phyloP scores from a whole-genome alignment of 2,797 vertebrate species.

The Dendrocincla fuliginosa region DNA sequence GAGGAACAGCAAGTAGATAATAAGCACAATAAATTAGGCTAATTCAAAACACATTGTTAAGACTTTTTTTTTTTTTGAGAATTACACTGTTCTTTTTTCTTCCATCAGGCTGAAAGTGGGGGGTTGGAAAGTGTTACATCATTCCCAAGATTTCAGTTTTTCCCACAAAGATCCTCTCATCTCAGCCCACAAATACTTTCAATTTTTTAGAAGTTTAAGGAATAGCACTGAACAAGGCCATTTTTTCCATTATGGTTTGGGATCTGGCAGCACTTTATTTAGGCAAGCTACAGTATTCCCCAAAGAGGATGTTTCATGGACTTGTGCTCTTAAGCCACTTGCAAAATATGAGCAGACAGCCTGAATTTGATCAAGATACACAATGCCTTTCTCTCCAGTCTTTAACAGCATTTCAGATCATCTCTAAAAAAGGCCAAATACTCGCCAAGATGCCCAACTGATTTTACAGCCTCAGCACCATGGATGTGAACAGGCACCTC shows the following conservation, averaged over 20 bases:
- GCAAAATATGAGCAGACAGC: not conserved
- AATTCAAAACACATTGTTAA: not conserved
- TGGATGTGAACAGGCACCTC: not conserved
- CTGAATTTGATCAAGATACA: not conserved
- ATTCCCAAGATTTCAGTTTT: not conserved
- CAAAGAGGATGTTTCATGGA: not conserved
- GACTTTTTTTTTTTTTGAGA: not conserved
- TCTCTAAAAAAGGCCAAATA: not conserved
- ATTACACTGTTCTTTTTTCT: not conserved
- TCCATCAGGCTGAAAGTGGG: not conserved
- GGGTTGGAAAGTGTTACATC: not conserved
- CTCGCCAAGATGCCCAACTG: not conserved
- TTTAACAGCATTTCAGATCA: not conserved
- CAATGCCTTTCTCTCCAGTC: not conserved
- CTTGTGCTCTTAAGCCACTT: not conserved
- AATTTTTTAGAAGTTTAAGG: not conserved
- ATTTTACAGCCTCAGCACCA: not conserved
- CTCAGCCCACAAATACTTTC: not conserved
- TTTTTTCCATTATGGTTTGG: not conserved
- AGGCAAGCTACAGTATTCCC: not conserved
- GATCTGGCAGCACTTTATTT: not conserved
- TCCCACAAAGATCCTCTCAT: not conserved
- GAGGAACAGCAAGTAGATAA: not conserved
- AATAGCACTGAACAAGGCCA: not conserved
- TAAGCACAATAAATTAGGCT: not conserved